Evolutionary conservation across 1,140 invertebrate genomes (phyloP).

Genomic region (Platyscapa corneri): DNA sequence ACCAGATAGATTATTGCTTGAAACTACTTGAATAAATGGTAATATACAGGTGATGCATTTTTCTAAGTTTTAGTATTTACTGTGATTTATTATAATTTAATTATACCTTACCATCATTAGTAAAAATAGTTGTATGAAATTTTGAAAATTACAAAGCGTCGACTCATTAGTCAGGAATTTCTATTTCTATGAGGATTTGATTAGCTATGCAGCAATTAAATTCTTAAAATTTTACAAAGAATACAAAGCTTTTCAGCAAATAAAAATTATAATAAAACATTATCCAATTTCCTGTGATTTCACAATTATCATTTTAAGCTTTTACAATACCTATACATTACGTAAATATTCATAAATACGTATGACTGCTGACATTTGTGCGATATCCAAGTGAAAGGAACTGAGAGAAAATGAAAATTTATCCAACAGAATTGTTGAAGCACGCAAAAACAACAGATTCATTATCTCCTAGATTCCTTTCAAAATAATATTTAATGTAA

Average conservation of each 20-base stretch:
- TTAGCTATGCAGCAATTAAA: not conserved
- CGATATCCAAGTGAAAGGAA: conserved; percentile 18
- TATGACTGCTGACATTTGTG: conserved; percentile 38
- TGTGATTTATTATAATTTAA: not conserved
- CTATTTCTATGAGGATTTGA: not conserved
- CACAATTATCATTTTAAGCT: conserved; percentile 15
- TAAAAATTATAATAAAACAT: conserved; percentile 13
- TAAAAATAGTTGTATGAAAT: conserved; percentile 6
- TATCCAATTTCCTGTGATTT: conserved; percentile 15
- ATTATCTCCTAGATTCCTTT: not conserved
- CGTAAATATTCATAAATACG: conserved; percentile 33
- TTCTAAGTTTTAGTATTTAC: not conserved
- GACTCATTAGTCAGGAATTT: conserved; percentile 6
- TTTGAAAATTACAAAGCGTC: conserved; percentile 9
- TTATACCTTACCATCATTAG: not conserved
- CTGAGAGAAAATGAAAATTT: conserved; percentile 16
- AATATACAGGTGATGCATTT: no score
- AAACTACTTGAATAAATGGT: no score
- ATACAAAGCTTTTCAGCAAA: not conserved
- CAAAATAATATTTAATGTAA: conserved; percentile 21
- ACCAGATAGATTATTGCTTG: no score
- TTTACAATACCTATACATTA: conserved; percentile 25
- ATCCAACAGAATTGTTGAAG: not conserved
- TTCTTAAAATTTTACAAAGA: not conserved
- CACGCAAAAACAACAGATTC: not conserved